phyloP scores from a whole-genome alignment of 2,113 vertebrate species.

The Cephalopholis sonnerati region DNA sequence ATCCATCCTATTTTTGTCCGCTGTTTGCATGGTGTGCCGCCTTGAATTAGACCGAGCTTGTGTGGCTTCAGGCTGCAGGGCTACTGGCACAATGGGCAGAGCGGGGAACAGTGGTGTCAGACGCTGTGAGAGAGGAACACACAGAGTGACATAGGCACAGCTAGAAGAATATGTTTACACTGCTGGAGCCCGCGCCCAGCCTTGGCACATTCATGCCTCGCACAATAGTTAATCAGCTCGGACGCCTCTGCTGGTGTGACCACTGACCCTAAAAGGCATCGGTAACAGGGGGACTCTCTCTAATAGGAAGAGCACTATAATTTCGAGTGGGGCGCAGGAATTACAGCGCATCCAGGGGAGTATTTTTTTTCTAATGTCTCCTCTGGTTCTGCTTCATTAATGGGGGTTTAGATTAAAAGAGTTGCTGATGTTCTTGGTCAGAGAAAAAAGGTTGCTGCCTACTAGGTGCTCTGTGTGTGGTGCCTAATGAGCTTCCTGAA shows the following conservation, averaged over 20 bases:
- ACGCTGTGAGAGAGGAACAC: conserved; percentile 60
- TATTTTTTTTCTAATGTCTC: conserved; percentile 35
- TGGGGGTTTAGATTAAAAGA: conserved; percentile 74
- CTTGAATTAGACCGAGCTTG: conserved; percentile 76
- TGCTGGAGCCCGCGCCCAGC: conserved; percentile 48
- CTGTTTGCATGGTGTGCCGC: conserved; percentile 75
- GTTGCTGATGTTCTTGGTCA: conserved; percentile 74
- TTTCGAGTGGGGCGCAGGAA: conserved; percentile 47
- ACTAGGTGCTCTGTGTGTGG: conserved; percentile 70
- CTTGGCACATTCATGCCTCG: conserved; percentile 54
- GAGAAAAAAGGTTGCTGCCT: conserved; percentile 62
- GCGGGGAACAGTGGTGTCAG: conserved; percentile 67
- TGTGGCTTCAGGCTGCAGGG: conserved; percentile 69
- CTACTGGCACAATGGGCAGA: conserved; percentile 71
- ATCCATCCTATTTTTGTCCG: conserved; percentile 71
- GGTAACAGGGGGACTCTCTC: conserved; percentile 39
- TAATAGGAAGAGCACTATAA: conserved; percentile 54
- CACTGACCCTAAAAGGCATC: conserved; percentile 69
- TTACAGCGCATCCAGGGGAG: conserved; percentile 56
- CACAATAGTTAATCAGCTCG: conserved; percentile 70
- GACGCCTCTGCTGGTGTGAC: conserved; percentile 63
- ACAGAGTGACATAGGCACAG: conserved; percentile 75
- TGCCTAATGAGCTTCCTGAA: conserved; percentile 80
- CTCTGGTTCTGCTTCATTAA: conserved; percentile 73
- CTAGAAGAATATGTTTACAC: conserved; percentile 75